Evolutionary conservation across 2,888 invertebrate species (phyloP), one percentile per base, ranked within the genome.

Genomic region (Caenorhabditis sp.): DNA sequence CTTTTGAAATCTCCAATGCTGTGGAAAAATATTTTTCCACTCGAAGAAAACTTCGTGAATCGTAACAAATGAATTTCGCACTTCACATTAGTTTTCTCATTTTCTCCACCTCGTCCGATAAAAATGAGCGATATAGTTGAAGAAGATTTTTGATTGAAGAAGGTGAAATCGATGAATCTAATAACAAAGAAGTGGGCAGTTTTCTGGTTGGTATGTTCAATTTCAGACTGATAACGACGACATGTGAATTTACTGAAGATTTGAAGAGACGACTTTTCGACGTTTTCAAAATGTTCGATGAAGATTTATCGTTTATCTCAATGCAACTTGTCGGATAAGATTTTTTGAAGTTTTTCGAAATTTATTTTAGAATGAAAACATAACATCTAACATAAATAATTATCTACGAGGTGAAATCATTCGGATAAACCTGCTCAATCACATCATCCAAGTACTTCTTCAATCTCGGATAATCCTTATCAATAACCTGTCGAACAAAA

Each of bases 211-310:
- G 72, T 67, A 17, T 26, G 69, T 59, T 1, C 5, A 62, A 50
- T 31, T 6, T 36, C n/a, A 21, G 21, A 50, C n/a, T n/a, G n/a
- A n/a, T n/a, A n/a, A n/a, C n/a, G n/a, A n/a, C n/a, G n/a, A n/a
- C n/a, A n/a, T n/a, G n/a, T n/a, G n/a, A n/a, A n/a, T 17, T 36
- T 73, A 57, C 62, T 69, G 73, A 74, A 74, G 69, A 74, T 31
- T 37, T 74, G 4, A 66, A 69, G 51, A 62, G 69, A 10, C 69
- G 73, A 26, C 66, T 77, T 26, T 57, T 67, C 51, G 75, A 78
- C 36, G 66, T 78, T 12, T 75, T 78, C 60, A 78, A 78, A 26
- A 75, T 74, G 64, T 78, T 78, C 49, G 78, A 78, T 50, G 78
- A 78, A 43, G 78, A 78, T 63, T 69, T n/a, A n/a, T n/a, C n/a